phyloP scores from a whole-genome alignment of 37 sponge, comb jelly and placozoan genomes.

The Oopsacas minuta region DNA sequence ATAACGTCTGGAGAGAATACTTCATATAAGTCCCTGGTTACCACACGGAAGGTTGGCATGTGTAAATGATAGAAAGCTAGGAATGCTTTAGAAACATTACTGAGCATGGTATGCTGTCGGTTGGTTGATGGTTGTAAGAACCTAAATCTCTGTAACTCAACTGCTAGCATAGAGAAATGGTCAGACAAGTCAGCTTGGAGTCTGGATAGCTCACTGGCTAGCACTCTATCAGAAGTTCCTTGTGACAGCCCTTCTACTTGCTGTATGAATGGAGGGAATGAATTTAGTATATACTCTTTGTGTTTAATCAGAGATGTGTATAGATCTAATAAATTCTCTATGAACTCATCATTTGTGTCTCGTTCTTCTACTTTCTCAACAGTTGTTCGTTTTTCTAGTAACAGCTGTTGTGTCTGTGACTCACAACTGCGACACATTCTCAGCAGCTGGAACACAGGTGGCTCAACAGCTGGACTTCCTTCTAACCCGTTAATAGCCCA shows the following conservation, averaged over 20 bases:
- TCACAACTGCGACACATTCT: background rate
- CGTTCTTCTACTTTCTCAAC: background rate
- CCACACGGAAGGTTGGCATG: conserved; percentile 2
- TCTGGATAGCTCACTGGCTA: background rate
- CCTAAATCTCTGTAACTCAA: background rate
- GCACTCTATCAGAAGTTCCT: background rate
- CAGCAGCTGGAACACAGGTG: conserved; percentile 1
- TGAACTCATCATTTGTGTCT: background rate
- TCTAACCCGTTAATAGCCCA: background rate
- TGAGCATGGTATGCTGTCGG: background rate
- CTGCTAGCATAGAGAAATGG: background rate
- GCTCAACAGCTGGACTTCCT: background rate
- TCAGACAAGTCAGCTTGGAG: background rate
- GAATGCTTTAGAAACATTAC: background rate
- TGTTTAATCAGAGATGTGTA: background rate
- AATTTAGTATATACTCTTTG: background rate
- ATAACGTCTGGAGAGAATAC: background rate
- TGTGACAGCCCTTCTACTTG: background rate
- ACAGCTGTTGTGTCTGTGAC: background rate
- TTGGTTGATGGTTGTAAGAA: background rate
- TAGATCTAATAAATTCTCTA: background rate
- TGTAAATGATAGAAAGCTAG: background rate
- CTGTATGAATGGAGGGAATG: background rate
- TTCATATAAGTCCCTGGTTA: background rate
- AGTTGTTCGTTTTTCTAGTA: background rate